phyloP scores from a whole-genome alignment of 2,113 vertebrate species.

The Callaeas wilsoni region DNA sequence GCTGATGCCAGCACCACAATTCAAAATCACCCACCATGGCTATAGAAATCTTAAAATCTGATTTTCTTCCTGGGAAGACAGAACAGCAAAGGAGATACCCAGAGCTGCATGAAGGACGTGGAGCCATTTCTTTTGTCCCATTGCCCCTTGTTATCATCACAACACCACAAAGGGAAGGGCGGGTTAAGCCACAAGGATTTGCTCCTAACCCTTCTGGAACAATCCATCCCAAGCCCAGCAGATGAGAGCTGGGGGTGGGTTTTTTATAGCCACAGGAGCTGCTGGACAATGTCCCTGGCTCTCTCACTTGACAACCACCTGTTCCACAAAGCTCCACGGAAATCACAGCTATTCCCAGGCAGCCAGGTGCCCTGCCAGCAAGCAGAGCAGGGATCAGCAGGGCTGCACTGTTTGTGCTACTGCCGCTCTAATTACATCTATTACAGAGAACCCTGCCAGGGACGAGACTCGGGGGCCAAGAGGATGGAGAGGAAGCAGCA shows the following conservation, averaged over 20 bases:
- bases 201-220: neutral
- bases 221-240: neutral
- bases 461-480: neutral
- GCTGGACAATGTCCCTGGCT: neutral
- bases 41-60: neutral
- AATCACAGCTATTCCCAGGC: neutral
- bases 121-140: neutral
- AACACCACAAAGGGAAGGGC: neutral
- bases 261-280: constrained; percentile 1
- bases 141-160: neutral
- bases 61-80: neutral
- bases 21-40: neutral
- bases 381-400: neutral
- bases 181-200: neutral
- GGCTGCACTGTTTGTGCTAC: neutral
- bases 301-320: neutral
- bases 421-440: neutral
- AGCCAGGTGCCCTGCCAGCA: neutral
- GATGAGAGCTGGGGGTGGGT: neutral
- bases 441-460: neutral
- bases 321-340: neutral
- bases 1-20: neutral
- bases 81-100: neutral
- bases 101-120: neutral
- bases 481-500: neutral